Conservation (phyloP, 1,140 invertebrate genomes). For the Sitobion miscanthi region DNA sequence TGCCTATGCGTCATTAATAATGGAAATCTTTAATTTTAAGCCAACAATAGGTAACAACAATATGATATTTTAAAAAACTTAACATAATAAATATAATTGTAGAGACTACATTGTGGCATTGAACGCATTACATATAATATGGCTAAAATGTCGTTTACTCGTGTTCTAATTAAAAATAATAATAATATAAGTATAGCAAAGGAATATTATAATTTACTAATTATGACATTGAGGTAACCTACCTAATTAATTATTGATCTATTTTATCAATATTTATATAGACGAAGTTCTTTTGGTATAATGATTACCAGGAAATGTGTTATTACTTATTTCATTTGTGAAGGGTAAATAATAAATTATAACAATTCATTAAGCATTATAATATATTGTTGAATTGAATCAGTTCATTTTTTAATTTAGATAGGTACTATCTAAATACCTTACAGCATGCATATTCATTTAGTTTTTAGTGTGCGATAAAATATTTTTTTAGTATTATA, state of each 20-base stretch:
- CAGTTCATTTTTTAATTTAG: background rate
- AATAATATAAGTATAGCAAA: background rate
- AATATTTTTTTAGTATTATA: background rate
- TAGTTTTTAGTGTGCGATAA: background rate
- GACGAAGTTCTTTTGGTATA: background rate
- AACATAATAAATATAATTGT: background rate
- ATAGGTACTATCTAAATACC: background rate
- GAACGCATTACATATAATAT: too few species aligned
- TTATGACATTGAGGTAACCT: conserved; percentile 40
- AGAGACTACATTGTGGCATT: background rate
- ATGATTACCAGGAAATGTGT: conserved; percentile 6
- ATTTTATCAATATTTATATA: background rate
- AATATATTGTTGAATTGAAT: background rate
- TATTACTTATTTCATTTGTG: background rate
- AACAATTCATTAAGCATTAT: background rate
- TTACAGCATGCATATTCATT: background rate
- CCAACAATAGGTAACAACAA: background rate
- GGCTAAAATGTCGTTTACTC: background rate
- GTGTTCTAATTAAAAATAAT: background rate
- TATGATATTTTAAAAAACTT: background rate
- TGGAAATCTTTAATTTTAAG: background rate
- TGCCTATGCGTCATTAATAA: background rate
- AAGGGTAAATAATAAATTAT: conserved; percentile 9
- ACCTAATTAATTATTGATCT: background rate
- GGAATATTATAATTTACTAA: background rate